Evolutionary conservation across 2,113 vertebrate genomes (phyloP).

Genomic region (Lophius piscatorius): DNA sequence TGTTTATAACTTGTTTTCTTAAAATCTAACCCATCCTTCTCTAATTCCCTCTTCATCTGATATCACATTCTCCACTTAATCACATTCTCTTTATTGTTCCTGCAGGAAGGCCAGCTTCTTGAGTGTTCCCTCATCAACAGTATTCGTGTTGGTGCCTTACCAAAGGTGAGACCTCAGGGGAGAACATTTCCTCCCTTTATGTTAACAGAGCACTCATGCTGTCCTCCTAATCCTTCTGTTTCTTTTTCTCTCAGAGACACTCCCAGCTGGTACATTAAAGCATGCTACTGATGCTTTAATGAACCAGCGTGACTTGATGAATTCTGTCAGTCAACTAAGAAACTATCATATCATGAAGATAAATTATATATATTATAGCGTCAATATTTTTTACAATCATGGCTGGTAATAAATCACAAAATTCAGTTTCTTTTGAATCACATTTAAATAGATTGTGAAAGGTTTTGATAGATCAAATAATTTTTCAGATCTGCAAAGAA

Average conservation of each 20-base stretch:
- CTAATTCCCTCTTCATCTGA: conserved; percentile 1
- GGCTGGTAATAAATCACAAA: too few relatives aligned
- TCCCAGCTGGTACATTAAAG: not conserved
- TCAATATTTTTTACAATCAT: too few relatives aligned
- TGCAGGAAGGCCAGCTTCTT: conserved; percentile 93
- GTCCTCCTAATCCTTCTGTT: not conserved
- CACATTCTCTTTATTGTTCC: conserved; percentile 1
- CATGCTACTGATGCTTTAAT: conserved; percentile 21
- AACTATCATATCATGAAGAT: too few relatives aligned
- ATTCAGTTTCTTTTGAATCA: too few relatives aligned
- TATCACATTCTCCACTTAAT: not conserved
- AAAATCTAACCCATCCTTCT: not conserved
- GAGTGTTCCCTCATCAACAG: conserved; percentile 99
- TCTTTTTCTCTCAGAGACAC: not conserved
- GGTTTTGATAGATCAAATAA: too few relatives aligned
- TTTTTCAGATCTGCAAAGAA: too few relatives aligned
- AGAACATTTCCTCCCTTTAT: conserved; percentile 26
- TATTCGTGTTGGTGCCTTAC: conserved; percentile 87
- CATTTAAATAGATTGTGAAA: too few relatives aligned
- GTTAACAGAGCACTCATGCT: conserved; percentile 3
- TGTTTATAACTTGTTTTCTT: not conserved
- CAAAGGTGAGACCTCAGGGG: conserved; percentile 85
- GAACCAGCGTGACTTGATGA: not conserved
- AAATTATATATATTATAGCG: too few relatives aligned
- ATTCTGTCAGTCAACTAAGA: conserved; percentile 12